Conservation (phyloP, 2,113 vertebrate species). For the Heptranchias perlo region DNA sequence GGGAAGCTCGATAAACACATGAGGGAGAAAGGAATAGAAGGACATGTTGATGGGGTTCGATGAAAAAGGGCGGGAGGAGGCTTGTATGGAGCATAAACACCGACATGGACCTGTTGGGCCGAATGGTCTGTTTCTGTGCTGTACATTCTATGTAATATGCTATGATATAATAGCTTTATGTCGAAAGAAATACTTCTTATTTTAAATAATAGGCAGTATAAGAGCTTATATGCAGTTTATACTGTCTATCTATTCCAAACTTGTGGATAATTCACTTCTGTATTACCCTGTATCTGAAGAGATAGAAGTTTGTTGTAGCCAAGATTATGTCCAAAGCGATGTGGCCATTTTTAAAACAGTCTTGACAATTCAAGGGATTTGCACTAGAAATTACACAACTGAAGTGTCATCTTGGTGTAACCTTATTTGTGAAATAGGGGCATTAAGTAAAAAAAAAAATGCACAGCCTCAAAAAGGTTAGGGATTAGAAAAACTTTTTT, state of each 20-base stretch:
- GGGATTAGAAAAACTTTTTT: background rate
- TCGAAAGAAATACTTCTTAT: no score
- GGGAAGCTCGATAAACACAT: no score
- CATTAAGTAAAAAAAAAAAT: background rate
- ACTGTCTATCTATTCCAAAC: background rate
- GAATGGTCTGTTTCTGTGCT: no score
- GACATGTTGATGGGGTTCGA: no score
- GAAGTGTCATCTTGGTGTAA: background rate
- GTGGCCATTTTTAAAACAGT: background rate
- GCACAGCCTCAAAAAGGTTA: background rate
- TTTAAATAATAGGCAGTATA: no score
- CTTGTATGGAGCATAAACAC: no score
- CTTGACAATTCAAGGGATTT: slow-evolving; percentile 2
- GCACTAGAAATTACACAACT: background rate
- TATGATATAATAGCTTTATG: no score
- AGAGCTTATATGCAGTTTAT: background rate
- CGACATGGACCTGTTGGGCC: no score
- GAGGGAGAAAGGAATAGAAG: no score
- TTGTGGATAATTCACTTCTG: background rate
- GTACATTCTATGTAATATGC: no score
- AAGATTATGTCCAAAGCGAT: background rate
- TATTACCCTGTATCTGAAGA: background rate
- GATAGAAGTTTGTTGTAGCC: background rate
- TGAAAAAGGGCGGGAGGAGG: no score
- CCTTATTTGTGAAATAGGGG: background rate